Base-by-base conservation (phyloP, 2,113 vertebrate species). In the Cephalopholis sonnerati region DNA sequence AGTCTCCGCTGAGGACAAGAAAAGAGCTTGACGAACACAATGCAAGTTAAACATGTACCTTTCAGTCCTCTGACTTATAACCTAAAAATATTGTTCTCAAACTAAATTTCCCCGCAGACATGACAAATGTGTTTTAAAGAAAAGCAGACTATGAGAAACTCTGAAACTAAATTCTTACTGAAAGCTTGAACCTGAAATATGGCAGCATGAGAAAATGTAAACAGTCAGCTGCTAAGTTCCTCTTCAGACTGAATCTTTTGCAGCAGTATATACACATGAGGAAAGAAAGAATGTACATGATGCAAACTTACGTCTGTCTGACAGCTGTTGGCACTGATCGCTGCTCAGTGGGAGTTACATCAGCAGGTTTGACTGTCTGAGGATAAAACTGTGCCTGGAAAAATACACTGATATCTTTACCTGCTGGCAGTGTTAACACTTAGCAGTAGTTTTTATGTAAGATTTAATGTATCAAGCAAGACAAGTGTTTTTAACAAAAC, bases 301-400 rank as follows among this genome's bases (percentile, higher is more conserved):
- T 44, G 9, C 41, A 44, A 46, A 90, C 89, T 87, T 66, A 92
- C 89, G 1, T 72, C 0, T 65, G 97, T 91, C 96, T 97, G 73
- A 95, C 95, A 51, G 92, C 69, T 5, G 89, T 76, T 15, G 66
- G 83, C 0, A 61, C 0, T 24, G 74, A 44, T 25, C 39, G 73
- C 68, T 86, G 91, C 1, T 84, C 87, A 67, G 79, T 7, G 76
- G 94, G 48, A 72, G 27, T 71, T 66, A 86, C 87, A 2, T 90
- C 66, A 27, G 84, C 91, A 24, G 83, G 3, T 91, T 96, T 97
- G 0, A 87, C 69, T 29, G 94, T 89, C 67, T 94, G 94, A 1
- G 96, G 89, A 82, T 95, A 96, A 89, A 97, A 96, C 27, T 96
- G 97, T 46, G 96, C 93, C 97, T 98, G 93, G 41, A 72, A 72